Evolutionary conservation across 2,888 invertebrate genomes (phyloP).

Genomic region (Tetanocera ferruginea): DNA sequence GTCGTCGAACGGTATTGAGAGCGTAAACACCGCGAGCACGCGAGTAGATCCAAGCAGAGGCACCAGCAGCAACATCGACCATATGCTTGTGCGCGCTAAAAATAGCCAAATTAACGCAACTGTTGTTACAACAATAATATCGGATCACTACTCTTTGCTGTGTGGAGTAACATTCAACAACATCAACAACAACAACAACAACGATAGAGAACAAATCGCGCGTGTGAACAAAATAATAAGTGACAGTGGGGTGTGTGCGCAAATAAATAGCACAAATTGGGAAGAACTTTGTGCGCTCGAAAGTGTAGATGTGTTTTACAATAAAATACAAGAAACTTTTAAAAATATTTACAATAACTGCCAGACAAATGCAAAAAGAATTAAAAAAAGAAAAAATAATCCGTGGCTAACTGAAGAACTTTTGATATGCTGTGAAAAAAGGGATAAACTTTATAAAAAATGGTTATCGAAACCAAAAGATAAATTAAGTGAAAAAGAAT

Average conservation of each 20-base stretch:
- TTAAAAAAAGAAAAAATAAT: neutral
- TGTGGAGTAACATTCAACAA: neutral
- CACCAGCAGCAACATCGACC: neutral
- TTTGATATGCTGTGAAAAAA: too few relatives aligned
- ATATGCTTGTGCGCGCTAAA: neutral
- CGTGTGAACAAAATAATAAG: too few relatives aligned
- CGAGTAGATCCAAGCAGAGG: too few relatives aligned
- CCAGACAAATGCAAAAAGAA: neutral
- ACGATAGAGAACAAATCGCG: neutral
- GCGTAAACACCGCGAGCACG: too few relatives aligned
- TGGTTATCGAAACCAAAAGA: neutral
- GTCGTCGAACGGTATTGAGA: too few relatives aligned
- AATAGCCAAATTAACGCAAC: neutral
- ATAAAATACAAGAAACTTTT: conserved; percentile 9
- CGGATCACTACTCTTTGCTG: neutral
- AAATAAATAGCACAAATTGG: neutral
- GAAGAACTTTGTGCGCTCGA: neutral
- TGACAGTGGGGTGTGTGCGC: too few relatives aligned
- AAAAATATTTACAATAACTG: conserved; percentile 12
- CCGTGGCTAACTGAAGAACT: neutral
- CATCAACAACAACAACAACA: neutral
- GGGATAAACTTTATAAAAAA: too few relatives aligned
- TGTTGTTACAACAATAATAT: neutral
- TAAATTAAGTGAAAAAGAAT: neutral
- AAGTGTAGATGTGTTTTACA: neutral